Evolutionary conservation across 2,797 vertebrate genomes (phyloP).

Genomic region (Lindbergichthys nudifrons): DNA sequence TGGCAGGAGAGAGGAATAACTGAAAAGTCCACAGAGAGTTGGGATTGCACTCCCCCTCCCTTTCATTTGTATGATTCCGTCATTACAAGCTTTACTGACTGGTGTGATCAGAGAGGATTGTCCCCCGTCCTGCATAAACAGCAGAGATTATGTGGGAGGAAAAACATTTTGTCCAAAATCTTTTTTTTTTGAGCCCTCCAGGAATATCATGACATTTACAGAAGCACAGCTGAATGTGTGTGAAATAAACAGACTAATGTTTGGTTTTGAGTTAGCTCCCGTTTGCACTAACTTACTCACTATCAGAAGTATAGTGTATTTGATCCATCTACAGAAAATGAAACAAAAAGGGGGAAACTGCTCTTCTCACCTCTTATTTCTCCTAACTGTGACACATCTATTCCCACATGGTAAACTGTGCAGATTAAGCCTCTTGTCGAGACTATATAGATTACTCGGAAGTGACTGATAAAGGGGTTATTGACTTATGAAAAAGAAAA

Average conservation of each 20-base stretch:
- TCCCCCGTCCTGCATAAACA: conserved; percentile 46
- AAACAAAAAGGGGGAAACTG: background rate
- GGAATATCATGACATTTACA: conserved; percentile 43
- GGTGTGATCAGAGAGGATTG: conserved; percentile 51
- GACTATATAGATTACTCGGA: background rate
- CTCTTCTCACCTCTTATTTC: conserved; percentile 12
- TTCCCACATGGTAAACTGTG: background rate
- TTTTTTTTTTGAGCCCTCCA: conserved; percentile 30
- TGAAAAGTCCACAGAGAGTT: conserved; percentile 21
- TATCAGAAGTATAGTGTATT: background rate
- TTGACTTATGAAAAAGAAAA: conserved; percentile 6
- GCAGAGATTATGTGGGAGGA: conserved; percentile 50
- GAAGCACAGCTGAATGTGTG: conserved; percentile 11
- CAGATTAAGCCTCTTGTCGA: conserved; percentile 15
- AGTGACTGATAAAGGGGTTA: background rate
- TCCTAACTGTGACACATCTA: conserved; percentile 2
- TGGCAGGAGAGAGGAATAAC: conserved; percentile 31
- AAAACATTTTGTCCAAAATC: conserved; percentile 50
- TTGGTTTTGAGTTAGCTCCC: conserved; percentile 16
- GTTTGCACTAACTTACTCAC: conserved; percentile 1
- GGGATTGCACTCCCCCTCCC: conserved; percentile 14
- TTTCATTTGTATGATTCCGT: conserved; percentile 22
- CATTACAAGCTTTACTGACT: conserved; percentile 30
- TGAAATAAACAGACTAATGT: conserved; percentile 24
- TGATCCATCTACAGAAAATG: background rate